phyloP scores from a whole-genome alignment of 2,797 vertebrate species.

The Pelodytes ibericus region DNA sequence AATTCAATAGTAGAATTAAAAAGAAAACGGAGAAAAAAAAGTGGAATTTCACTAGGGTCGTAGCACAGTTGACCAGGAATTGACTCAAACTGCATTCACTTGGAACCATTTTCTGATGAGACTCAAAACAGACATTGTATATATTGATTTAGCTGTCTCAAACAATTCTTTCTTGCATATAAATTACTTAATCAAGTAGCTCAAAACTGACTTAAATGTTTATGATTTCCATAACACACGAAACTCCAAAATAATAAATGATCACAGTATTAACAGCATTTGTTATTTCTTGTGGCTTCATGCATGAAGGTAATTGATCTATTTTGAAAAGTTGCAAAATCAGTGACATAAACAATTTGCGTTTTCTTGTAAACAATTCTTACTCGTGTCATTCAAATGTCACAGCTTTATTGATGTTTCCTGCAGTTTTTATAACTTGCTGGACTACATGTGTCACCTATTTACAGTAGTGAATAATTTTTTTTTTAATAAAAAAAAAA shows the following conservation, averaged over 20 bases:
- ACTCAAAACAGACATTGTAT: slow-evolving; percentile 37
- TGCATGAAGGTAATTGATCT: not conserved
- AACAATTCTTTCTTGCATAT: slow-evolving; percentile 20
- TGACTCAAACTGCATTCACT: slow-evolving; percentile 32
- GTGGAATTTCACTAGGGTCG: slow-evolving; percentile 16
- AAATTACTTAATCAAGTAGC: slow-evolving; percentile 25
- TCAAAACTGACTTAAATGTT: slow-evolving; percentile 1
- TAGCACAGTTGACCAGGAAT: slow-evolving; percentile 20
- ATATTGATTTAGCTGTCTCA: slow-evolving; percentile 41
- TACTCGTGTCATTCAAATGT: not conserved
- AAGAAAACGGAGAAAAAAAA: slow-evolving; percentile 12
- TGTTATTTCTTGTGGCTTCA: not conserved
- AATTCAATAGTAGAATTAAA: slow-evolving; percentile 7
- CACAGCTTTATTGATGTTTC: no score
- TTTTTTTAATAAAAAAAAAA: no score
- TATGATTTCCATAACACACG: not conserved
- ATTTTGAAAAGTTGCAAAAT: not conserved
- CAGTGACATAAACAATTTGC: not conserved
- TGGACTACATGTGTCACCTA: no score
- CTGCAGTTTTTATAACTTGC: no score
- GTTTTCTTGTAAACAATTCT: not conserved
- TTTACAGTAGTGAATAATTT: no score
- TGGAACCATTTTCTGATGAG: slow-evolving; percentile 34
- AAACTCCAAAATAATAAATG: not conserved
- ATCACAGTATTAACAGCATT: not conserved